Evolutionary conservation across 1,140 invertebrate species (phyloP).

Genomic region (Musca domestica): DNA sequence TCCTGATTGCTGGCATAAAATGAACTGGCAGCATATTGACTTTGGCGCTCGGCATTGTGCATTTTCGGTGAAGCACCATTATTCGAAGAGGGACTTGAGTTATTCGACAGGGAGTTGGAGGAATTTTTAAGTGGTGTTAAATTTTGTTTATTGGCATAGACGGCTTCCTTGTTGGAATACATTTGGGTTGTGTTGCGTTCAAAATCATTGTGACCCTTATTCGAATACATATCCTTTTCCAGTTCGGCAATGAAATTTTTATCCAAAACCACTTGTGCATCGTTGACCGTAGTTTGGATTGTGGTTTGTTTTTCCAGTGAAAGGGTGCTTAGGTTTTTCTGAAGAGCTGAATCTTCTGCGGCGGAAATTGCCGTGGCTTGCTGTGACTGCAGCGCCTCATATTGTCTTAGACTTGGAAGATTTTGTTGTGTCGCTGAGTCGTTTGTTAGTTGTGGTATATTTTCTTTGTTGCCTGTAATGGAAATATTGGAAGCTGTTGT

Average conservation of each 20-base stretch:
- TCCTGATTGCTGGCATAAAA: not conserved
- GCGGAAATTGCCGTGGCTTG: not conserved
- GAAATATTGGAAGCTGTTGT: not conserved
- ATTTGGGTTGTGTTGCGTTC: conserved; percentile 57
- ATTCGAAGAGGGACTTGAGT: conserved; percentile 25
- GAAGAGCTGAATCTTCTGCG: conserved; percentile 37
- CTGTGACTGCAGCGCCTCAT: not conserved
- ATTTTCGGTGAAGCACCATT: conserved; percentile 31
- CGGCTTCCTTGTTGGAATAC: conserved; percentile 48
- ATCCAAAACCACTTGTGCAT: conserved; percentile 53
- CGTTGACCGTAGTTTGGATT: not conserved
- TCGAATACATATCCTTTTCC: conserved; percentile 60
- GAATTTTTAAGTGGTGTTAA: conserved; percentile 46
- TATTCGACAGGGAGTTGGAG: not conserved
- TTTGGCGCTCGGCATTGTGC: conserved; percentile 31
- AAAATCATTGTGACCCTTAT: conserved; percentile 42
- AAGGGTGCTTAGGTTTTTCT: conserved; percentile 39
- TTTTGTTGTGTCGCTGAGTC: not conserved
- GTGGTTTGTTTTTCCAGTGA: conserved; percentile 32
- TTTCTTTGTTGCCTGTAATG: conserved; percentile 40
- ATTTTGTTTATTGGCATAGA: conserved; percentile 46
- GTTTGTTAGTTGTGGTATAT: conserved; percentile 33
- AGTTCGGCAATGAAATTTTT: conserved; percentile 61
- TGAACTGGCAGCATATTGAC: conserved; percentile 18
- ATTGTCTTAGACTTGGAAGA: not conserved